Conservation (phyloP, 2,797 vertebrate species). For the Microctenopoma stevenorrisi region DNA sequence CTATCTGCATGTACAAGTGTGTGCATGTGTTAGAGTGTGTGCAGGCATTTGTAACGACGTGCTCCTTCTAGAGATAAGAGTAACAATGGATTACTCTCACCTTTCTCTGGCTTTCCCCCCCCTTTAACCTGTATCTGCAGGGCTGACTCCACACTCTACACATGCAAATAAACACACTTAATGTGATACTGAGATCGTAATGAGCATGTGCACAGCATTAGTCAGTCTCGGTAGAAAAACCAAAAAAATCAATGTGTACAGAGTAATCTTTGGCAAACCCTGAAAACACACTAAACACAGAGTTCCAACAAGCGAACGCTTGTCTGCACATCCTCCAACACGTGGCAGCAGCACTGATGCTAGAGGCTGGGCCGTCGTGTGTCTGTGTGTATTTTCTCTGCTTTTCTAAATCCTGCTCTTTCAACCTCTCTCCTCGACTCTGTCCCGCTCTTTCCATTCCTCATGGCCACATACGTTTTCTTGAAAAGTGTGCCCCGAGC, state of each 20-base stretch:
- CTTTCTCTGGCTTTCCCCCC: constrained; percentile 33
- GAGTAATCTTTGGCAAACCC: constrained; percentile 24
- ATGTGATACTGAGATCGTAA: constrained; percentile 1
- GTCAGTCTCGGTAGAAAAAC: neutral
- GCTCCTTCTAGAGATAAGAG: constrained; percentile 68
- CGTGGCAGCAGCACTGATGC: constrained; percentile 37
- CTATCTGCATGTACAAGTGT: constrained; percentile 18
- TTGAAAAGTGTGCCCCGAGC: constrained; percentile 31
- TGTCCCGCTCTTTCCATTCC: constrained; percentile 14
- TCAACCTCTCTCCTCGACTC: constrained; percentile 21
- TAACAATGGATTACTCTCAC: constrained; percentile 60
- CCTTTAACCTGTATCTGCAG: constrained; percentile 55
- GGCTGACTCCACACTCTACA: constrained; percentile 47
- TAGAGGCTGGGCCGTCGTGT: constrained; percentile 9
- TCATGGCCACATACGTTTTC: constrained; percentile 8
- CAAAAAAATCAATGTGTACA: constrained; percentile 15
- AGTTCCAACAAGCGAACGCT: constrained; percentile 4
- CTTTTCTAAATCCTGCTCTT: constrained; percentile 11
- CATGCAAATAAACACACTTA: constrained; percentile 36
- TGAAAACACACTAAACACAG: constrained; percentile 24
- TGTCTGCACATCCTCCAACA: constrained; percentile 34
- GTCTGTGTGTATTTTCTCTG: constrained; percentile 6
- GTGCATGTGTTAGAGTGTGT: constrained; percentile 23
- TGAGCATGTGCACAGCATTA: too few relatives aligned
- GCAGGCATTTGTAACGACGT: constrained; percentile 44